These are phyloP conservation scores for Heliothis peltigera DNA, from an alignment of 2,888 invertebrate species.

Conservation along the genomic window DNA sequence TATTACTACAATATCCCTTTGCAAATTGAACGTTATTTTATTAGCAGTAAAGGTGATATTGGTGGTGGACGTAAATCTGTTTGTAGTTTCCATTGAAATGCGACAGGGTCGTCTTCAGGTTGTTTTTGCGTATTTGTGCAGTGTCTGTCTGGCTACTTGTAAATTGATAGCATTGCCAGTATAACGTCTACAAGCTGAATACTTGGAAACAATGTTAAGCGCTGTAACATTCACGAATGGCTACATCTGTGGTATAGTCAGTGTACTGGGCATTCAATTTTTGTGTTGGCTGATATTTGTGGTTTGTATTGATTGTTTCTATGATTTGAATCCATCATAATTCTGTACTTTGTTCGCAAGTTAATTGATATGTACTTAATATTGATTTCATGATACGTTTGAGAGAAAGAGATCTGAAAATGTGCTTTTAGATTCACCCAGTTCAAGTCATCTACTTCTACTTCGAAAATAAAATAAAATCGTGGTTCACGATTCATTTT, in stretches of 20 bases:
- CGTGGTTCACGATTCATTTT: background rate
- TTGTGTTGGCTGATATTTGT: constrained; percentile 27
- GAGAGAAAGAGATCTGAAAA: too few species aligned
- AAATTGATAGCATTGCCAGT: constrained; percentile 72
- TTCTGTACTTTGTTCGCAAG: too few species aligned
- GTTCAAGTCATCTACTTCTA: background rate
- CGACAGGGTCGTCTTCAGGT: constrained; percentile 61
- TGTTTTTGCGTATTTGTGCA: constrained; percentile 70
- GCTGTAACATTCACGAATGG: constrained; percentile 33
- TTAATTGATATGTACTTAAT: too few species aligned
- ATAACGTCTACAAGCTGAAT: constrained; percentile 41
- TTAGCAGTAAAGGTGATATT: constrained; percentile 45
- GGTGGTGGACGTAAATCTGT: constrained; percentile 30
- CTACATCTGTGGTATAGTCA: constrained; percentile 36
- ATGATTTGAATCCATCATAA: too few species aligned
- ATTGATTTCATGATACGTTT: too few species aligned
- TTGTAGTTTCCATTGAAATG: constrained; percentile 62
- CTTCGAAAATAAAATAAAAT: background rate
- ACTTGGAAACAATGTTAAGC: constrained; percentile 52
- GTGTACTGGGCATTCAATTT: constrained; percentile 24
- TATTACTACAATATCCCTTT: constrained; percentile 40
- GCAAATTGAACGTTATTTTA: constrained; percentile 45
- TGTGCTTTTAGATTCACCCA: too few species aligned
- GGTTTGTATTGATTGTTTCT: too few species aligned
- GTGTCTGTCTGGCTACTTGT: constrained; percentile 69